A percentile compares a stretch with the other conserved stretches of the same genome.
These are phyloP conservation scores for Ptiloglossa arizonensis DNA, from an alignment of 1,140 invertebrate genomes.

Conservation along the genomic window DNA sequence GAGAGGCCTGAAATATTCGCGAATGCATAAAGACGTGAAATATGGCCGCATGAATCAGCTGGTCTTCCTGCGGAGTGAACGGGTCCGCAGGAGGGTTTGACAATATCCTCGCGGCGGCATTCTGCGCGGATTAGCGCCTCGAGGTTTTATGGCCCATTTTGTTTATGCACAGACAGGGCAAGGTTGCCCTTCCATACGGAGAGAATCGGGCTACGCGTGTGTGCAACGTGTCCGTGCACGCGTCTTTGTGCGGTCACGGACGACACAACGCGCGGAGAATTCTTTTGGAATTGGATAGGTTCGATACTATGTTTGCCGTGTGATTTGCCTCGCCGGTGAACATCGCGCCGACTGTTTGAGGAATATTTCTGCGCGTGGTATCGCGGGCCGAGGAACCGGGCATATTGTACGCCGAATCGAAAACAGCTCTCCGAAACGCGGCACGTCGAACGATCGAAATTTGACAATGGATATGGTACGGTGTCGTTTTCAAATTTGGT, in stretches of 20 bases:
- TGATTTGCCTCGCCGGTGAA: conserved; percentile 3
- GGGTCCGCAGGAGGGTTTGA: conserved; percentile 73
- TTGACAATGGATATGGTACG: too few species aligned
- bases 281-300: conserved; percentile 44
- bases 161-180: conserved; percentile 74
- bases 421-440: too few species aligned
- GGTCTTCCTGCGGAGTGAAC: conserved; percentile 69
- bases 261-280: conserved; percentile 29
- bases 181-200: conserved; percentile 60
- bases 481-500: too few species aligned
- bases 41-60: conserved; percentile 76
- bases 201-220: not conserved
- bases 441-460: too few species aligned
- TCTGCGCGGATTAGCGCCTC: conserved; percentile 76
- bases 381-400: not conserved
- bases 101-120: conserved; percentile 75
- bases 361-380: not conserved
- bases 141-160: conserved; percentile 76
- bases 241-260: conserved; percentile 24
- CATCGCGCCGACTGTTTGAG: not conserved
- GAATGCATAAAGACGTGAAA: conserved; percentile 74
- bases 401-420: too few species aligned
- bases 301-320: conserved; percentile 34
- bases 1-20: conserved; percentile 71
- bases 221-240: not conserved